A percentile compares a stretch with the other conserved stretches of the same genome.
phyloP scores from a whole-genome alignment of 2,888 invertebrate genomes.

The Furcula furcula region DNA sequence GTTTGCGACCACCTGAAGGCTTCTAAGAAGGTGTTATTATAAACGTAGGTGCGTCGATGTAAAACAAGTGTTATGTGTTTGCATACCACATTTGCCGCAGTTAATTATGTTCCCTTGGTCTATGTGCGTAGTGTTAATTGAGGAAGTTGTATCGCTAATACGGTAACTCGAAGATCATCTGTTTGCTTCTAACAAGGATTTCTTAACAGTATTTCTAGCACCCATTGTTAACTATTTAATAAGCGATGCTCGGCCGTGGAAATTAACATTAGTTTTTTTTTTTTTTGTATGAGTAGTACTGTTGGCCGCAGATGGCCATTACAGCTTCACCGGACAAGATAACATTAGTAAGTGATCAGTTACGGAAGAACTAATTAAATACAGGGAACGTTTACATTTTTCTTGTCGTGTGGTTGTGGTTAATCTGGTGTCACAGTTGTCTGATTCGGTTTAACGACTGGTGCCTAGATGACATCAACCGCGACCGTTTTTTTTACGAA shows the following conservation, averaged over 20 bases:
- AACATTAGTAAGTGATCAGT: too few relatives aligned
- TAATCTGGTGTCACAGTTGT: too few relatives aligned
- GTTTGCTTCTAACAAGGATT: slow-evolving; percentile 32
- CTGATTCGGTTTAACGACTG: too few relatives aligned
- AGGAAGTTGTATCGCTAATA: slow-evolving; percentile 47
- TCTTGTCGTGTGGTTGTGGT: too few relatives aligned
- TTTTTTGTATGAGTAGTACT: too few relatives aligned
- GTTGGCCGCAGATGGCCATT: too few relatives aligned
- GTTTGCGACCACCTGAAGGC: slow-evolving; percentile 77
- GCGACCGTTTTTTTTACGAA: too few relatives aligned
- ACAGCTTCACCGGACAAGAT: too few relatives aligned
- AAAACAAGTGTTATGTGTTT: slow-evolving; percentile 44
- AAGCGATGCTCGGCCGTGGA: slow-evolving; percentile 8
- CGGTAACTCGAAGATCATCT: slow-evolving; percentile 29
- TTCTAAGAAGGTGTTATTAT: slow-evolving; percentile 54
- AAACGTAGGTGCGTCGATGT: slow-evolving; percentile 23
- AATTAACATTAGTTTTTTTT: too few relatives aligned
- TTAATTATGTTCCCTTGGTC: slow-evolving; percentile 41
- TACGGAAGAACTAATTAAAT: too few relatives aligned
- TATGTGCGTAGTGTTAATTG: slow-evolving; percentile 46
- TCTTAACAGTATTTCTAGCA: slow-evolving; percentile 17
- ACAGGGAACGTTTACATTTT: too few relatives aligned
- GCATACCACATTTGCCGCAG: slow-evolving; percentile 40
- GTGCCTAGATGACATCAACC: too few relatives aligned
- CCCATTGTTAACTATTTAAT: slow-evolving; percentile 25